These are phyloP conservation scores for Numenius phaeopus DNA, from an alignment of 2,797 vertebrate genomes.

Conservation along the genomic window DNA sequence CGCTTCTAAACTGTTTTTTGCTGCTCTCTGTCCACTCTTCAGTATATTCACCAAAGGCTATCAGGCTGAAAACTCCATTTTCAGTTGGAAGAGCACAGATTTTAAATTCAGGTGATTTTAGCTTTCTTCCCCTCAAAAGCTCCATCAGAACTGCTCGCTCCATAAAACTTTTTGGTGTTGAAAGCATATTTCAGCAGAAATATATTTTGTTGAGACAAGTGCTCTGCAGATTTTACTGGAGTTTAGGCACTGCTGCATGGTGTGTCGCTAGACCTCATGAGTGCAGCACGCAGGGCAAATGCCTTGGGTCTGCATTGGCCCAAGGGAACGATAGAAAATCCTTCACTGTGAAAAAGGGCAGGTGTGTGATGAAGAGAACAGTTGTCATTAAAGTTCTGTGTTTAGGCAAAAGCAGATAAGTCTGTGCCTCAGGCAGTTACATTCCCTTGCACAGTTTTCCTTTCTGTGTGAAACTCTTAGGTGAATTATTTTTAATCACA, in stretches of 20 bases:
- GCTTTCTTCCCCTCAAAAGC: background rate
- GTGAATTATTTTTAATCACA: conserved; percentile 51
- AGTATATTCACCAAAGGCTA: background rate
- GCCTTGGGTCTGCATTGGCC: background rate
- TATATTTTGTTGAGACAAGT: background rate
- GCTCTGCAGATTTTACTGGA: background rate
- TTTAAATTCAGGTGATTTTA: background rate
- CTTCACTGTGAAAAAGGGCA: background rate
- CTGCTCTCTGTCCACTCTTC: background rate
- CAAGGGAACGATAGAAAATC: background rate
- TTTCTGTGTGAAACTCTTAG: background rate
- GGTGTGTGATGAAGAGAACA: background rate
- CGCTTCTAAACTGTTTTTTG: background rate
- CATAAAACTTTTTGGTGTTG: background rate
- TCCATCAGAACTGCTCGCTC: background rate
- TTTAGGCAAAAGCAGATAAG: background rate
- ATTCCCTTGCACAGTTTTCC: background rate
- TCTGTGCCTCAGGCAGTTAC: conserved; percentile 11
- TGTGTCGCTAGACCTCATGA: background rate
- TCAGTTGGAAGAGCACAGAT: background rate
- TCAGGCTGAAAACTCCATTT: background rate
- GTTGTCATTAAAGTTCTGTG: background rate
- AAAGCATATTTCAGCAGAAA: background rate
- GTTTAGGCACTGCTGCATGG: background rate
- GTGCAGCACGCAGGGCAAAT: background rate